Conservation (phyloP, 2,797 vertebrate species). For the Loris lydekkerianus region DNA sequence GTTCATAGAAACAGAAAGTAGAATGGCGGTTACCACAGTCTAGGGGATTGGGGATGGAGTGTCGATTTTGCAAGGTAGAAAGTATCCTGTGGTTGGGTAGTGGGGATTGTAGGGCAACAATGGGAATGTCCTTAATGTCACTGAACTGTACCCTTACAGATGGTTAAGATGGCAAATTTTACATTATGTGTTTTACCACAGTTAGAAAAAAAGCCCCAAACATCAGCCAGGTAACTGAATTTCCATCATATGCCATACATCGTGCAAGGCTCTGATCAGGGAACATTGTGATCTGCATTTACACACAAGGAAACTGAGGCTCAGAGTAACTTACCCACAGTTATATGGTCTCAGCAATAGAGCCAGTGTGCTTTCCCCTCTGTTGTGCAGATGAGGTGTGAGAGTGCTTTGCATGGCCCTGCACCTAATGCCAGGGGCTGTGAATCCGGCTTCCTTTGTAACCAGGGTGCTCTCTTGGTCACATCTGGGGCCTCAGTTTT, state of each 20-base stretch:
- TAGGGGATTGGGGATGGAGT: not conserved
- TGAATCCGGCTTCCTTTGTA: not conserved
- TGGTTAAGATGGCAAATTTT: not conserved
- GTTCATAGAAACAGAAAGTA: not conserved
- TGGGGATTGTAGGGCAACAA: not conserved
- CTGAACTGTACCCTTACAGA: not conserved
- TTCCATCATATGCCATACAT: rapidly evolving
- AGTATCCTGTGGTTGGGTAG: not conserved
- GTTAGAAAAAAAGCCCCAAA: not conserved
- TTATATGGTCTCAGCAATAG: too few species aligned
- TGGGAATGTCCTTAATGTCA: not conserved
- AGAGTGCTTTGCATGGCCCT: rapidly evolving
- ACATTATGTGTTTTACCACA: not conserved
- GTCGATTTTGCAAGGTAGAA: not conserved
- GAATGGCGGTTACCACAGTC: not conserved
- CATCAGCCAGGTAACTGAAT: not conserved
- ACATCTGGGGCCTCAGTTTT: not conserved
- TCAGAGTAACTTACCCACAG: not conserved
- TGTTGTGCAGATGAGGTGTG: rapidly evolving
- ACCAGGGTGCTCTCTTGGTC: not conserved
- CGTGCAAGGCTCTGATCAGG: not conserved
- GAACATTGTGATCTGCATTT: not conserved
- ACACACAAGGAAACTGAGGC: not conserved
- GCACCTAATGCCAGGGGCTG: not conserved
- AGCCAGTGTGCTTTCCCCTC: rapidly evolving